phyloP scores from a whole-genome alignment of 2,797 vertebrate species.

The Gobio occitaniae region DNA sequence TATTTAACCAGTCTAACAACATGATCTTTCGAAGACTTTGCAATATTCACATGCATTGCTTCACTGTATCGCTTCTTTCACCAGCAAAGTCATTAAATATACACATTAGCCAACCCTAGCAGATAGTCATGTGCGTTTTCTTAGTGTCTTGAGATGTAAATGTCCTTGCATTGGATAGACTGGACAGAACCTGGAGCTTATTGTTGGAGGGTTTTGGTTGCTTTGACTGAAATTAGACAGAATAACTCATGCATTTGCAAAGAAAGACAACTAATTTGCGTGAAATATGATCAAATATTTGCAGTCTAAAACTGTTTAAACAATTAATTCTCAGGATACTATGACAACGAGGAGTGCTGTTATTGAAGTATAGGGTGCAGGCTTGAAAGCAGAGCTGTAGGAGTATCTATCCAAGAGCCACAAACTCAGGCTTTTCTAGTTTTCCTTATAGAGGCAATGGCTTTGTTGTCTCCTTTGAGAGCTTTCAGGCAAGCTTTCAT shows the following conservation, averaged over 20 bases:
- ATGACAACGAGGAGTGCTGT: not conserved
- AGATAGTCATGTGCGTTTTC: not conserved
- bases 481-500: conserved; percentile 58
- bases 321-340: conserved; percentile 30
- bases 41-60: not conserved
- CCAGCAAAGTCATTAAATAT: not conserved
- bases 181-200: not conserved
- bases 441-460: conserved; percentile 41
- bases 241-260: not conserved
- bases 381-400: conserved; percentile 51
- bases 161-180: not conserved
- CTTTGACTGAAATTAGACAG: conserved; percentile 5
- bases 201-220: not conserved
- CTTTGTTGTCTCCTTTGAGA: conserved; percentile 59
- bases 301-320: conserved; percentile 35
- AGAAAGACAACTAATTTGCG: conserved; percentile 9
- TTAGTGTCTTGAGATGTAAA: not conserved
- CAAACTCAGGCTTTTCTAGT: conserved; percentile 49
- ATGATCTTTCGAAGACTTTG: not conserved
- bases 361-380: conserved; percentile 16
- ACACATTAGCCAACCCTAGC: not conserved
- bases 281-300: conserved; percentile 26
- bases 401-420: conserved; percentile 45
- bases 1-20: not conserved
- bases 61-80: not conserved